phyloP scores from a whole-genome alignment of 2,888 invertebrate genomes.

The Cataglyphis albicans region DNA sequence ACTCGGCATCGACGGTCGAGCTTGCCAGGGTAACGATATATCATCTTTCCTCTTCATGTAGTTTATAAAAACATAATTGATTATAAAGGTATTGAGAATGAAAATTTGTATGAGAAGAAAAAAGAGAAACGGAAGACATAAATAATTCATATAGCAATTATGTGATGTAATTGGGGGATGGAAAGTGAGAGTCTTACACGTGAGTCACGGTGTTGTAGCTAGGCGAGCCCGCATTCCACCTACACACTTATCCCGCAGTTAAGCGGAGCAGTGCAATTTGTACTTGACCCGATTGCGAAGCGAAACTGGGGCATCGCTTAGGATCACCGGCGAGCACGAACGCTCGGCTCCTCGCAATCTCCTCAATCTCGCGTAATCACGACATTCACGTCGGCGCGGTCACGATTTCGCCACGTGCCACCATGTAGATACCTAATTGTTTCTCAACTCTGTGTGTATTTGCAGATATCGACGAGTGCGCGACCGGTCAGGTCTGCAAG shows the following conservation, averaged over 20 bases:
- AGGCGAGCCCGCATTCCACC: constrained; percentile 29
- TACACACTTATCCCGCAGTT: constrained; percentile 50
- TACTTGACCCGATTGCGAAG: constrained; percentile 70
- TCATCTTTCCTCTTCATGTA: neutral
- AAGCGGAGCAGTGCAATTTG: constrained; percentile 56
- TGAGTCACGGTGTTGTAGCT: constrained; percentile 11
- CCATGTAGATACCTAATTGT: constrained; percentile 25
- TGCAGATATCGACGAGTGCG: constrained; percentile 92
- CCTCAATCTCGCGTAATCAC: constrained; percentile 48
- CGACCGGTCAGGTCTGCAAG: constrained; percentile 87
- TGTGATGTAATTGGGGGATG: neutral
- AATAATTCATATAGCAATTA: neutral
- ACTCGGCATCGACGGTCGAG: constrained; percentile 91
- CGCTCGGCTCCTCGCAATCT: constrained; percentile 31
- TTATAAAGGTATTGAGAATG: neutral
- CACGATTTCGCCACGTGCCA: constrained; percentile 18
- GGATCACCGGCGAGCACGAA: constrained; percentile 28
- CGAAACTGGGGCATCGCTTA: constrained; percentile 60
- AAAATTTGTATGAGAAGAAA: neutral
- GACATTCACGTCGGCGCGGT: constrained; percentile 2
- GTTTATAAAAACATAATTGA: neutral
- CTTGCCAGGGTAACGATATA: constrained; percentile 92
- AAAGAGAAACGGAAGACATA: neutral
- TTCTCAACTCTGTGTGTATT: neutral
- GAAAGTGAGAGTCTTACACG: constrained; percentile 34